A percentile compares a stretch with the other conserved stretches of the same genome.
These are phyloP conservation scores for Sarcophaga bullata DNA, from an alignment of 1,140 invertebrate genomes.

Conservation along the genomic window DNA sequence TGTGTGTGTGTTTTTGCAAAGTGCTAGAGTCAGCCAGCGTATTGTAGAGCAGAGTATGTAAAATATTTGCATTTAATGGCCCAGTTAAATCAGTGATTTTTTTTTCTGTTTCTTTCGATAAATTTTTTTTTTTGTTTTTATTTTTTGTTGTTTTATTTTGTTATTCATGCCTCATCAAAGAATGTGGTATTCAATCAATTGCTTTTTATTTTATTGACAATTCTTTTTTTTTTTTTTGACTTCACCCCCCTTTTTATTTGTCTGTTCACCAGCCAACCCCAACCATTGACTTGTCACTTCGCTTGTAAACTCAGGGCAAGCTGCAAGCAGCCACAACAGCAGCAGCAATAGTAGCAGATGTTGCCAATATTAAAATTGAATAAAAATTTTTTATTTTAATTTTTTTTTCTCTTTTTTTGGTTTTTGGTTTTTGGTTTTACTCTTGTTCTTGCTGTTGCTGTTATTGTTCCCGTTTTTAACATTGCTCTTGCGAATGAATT, in stretches of 20 bases:
- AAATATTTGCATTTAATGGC: constrained; percentile 20
- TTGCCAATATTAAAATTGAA: neutral
- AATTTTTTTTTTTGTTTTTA: neutral
- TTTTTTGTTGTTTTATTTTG: constrained; percentile 4
- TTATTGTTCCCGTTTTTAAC: too few species aligned
- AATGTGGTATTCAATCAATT: constrained; percentile 24
- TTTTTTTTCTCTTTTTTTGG: too few species aligned
- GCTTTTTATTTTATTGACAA: constrained; percentile 24
- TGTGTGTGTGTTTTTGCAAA: too few species aligned
- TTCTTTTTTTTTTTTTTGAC: neutral
- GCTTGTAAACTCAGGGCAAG: neutral
- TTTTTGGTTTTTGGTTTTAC: too few species aligned
- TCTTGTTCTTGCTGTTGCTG: too few species aligned
- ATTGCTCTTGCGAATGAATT: too few species aligned
- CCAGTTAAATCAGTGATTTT: neutral
- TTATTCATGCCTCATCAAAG: neutral
- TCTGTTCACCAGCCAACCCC: too few species aligned
- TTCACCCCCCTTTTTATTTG: too few species aligned
- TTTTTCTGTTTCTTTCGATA: neutral
- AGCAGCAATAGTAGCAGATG: neutral
- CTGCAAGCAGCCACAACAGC: neutral
- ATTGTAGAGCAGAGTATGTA: neutral
- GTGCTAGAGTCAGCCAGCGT: too few species aligned
- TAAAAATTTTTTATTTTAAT: neutral
- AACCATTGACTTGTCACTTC: too few species aligned